phyloP scores from a whole-genome alignment of 2,888 invertebrate genomes.

The Zelleria hepariella region DNA sequence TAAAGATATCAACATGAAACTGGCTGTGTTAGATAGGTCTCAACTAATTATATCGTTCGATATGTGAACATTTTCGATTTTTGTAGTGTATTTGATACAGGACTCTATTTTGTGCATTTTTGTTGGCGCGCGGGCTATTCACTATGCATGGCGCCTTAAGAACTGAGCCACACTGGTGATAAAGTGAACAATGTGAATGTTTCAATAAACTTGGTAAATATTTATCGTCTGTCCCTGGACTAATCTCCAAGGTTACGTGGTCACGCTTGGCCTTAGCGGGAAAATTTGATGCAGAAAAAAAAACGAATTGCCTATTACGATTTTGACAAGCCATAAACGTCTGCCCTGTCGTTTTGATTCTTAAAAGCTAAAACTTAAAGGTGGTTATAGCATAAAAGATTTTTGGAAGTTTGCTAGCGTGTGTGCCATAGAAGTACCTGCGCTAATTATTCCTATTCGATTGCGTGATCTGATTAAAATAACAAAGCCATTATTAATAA shows the following conservation, averaged over 20 bases:
- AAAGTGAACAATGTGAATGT: neutral
- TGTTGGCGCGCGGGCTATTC: no score
- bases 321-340: neutral
- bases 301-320: neutral
- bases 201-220: neutral
- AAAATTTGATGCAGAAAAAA: neutral
- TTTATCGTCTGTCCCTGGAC: neutral
- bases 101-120: no score
- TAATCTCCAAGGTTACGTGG: conserved; percentile 15
- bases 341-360: neutral
- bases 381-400: neutral
- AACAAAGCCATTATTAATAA: neutral
- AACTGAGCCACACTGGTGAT: no score
- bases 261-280: conserved; percentile 20
- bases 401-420: neutral
- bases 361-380: neutral
- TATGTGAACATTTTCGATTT: no score
- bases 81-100: no score
- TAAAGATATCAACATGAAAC: no score
- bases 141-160: no score
- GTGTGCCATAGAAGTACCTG: neutral
- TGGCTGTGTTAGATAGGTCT: no score
- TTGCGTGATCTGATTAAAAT: neutral
- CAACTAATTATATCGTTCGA: no score
- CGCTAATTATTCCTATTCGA: neutral